Base-by-base conservation (phyloP, 2,888 invertebrate genomes). In the Blomia tropicalis region DNA sequence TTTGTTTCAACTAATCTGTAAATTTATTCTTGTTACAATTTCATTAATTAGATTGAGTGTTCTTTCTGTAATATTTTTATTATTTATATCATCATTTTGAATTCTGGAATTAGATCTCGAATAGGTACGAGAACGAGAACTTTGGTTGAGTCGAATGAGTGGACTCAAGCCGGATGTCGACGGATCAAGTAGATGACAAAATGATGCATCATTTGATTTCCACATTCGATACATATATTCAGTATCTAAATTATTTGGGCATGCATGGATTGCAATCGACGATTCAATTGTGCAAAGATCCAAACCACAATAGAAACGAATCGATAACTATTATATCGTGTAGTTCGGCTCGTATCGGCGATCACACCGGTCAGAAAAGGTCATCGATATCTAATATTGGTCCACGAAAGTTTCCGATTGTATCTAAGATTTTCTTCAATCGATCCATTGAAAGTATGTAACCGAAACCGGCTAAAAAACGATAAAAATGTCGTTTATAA, bases 311-410 rank as follows among this genome's bases (percentile, higher is more conserved):
- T 47, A 47, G 51, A 25, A 47, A 7, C 14, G 51, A 47, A 47
- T 14, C 51, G 51, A 27, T 19, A n/a, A 27, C 27, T 47, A n/a
- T 47, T 47, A n/a, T 47, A 47, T 27, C 51, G 51, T 1, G 23
- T 23, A 27, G 53, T 43, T 17, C 31, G 3, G 1, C 54, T 5
- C 4, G 22, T 11, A 14, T 54, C 23, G 17, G 58, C 62, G 19
- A 62, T 22, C 19, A 62, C 56, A 7, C 62, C 62, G 2, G 62
- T 62, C 31, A 62, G 53, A n/a, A 62, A 1, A 62, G 56, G 56
- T 62, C 62, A n/a, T 62, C 62, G 41, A 62, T 62, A 22, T 62
- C 62, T n/a, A 62, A 54, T 7, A 62, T 54, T 25, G 56, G 56
- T 27, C 25, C 56, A 4, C 27, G 11, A 23, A 31, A 62, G 4